phyloP scores from a whole-genome alignment of 2,888 invertebrate species.

The Gandaritis pyraliata region DNA sequence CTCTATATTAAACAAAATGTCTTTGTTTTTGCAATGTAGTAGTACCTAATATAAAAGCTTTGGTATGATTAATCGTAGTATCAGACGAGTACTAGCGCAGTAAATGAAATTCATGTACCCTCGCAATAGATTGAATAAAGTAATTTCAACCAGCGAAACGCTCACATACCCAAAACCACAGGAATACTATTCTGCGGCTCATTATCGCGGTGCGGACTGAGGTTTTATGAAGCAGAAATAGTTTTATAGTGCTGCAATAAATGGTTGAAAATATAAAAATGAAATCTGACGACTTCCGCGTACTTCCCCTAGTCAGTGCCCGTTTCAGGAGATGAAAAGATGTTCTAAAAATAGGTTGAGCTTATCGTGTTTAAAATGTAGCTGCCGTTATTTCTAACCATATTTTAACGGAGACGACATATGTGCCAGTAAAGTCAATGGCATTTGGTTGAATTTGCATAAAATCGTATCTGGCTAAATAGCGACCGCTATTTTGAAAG shows the following conservation, averaged over 20 bases:
- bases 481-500: not conserved
- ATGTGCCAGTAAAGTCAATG: too few species aligned
- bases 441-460: too few species aligned
- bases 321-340: conserved; percentile 25
- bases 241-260: conserved; percentile 36
- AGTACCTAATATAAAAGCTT: not conserved
- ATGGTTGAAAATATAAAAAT: conserved; percentile 32
- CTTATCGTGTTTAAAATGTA: not conserved
- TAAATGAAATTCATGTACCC: not conserved
- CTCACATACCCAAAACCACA: not conserved
- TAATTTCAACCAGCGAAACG: not conserved
- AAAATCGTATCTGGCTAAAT: not conserved
- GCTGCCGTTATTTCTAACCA: too few species aligned
- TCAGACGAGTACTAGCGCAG: not conserved
- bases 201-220: conserved; percentile 23
- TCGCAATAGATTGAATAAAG: not conserved
- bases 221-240: conserved; percentile 34
- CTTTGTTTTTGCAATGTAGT: too few species aligned
- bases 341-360: conserved; percentile 16
- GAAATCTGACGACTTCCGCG: conserved; percentile 34
- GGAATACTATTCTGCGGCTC: conserved; percentile 5
- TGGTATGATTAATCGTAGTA: not conserved
- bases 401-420: too few species aligned
- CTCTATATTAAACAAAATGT: too few species aligned
- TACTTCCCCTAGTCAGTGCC: conserved; percentile 18